Percentiles rank a stretch among this genome's conserved stretches.
Conservation (phyloP, 2,888 invertebrate genomes). For the Dastarcus helophoroides region DNA sequence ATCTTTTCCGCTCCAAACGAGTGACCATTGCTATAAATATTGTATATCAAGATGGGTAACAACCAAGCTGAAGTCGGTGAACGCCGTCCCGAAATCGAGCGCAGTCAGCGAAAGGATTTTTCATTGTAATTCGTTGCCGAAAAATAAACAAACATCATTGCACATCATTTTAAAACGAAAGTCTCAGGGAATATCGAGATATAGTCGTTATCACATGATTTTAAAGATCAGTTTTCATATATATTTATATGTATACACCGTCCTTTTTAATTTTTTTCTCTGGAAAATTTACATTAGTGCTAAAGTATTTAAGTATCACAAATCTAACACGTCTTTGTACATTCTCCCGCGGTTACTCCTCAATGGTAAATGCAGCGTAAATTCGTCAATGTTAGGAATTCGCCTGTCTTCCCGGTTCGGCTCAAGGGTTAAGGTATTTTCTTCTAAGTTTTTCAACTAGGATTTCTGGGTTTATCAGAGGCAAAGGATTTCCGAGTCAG, state of each 20-base stretch:
- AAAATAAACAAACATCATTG: slow-evolving; percentile 30
- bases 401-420: too few relatives aligned
- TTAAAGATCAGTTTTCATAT: slow-evolving; percentile 20
- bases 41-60: too few relatives aligned
- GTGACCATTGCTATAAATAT: too few relatives aligned
- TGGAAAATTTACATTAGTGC: slow-evolving; percentile 18
- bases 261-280: slow-evolving; percentile 18
- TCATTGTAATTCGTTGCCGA: slow-evolving; percentile 33
- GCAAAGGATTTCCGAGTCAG: too few relatives aligned
- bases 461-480: too few relatives aligned
- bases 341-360: not conserved
- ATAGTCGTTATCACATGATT: slow-evolving; percentile 34
- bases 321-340: slow-evolving; percentile 9
- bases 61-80: too few relatives aligned
- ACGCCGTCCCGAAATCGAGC: too few relatives aligned
- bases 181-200: slow-evolving; percentile 27
- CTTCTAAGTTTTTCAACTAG: too few relatives aligned
- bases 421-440: too few relatives aligned
- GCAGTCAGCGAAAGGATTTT: slow-evolving; percentile 23
- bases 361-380: too few relatives aligned
- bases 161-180: slow-evolving; percentile 28
- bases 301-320: slow-evolving; percentile 15
- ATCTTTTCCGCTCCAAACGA: too few relatives aligned
- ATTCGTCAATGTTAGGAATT: too few relatives aligned
- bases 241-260: slow-evolving; percentile 16